Evolutionary conservation across 2,797 vertebrate genomes (phyloP).

Genomic region (Aphelocoma californica): DNA sequence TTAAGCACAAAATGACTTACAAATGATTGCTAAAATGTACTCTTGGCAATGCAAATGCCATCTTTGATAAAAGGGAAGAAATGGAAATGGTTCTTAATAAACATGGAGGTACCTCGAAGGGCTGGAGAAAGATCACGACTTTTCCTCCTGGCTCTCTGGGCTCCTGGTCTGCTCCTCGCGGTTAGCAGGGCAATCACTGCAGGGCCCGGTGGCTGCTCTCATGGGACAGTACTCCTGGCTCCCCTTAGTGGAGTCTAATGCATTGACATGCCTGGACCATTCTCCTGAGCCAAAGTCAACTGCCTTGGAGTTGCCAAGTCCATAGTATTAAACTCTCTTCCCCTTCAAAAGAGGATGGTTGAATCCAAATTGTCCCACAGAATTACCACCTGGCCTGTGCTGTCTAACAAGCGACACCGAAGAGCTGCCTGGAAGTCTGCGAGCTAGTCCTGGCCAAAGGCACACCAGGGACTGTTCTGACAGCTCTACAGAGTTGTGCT

Average conservation of each 20-base stretch:
- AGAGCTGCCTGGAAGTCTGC: background rate
- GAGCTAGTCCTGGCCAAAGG: rapidly evolving
- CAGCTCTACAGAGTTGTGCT: background rate
- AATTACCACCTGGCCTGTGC: background rate
- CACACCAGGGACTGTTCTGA: background rate
- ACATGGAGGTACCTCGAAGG: background rate
- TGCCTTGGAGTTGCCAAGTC: background rate
- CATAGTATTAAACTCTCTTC: background rate
- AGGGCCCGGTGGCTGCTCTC: background rate
- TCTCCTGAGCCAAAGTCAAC: background rate
- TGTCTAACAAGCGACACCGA: background rate
- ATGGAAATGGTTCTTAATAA: background rate
- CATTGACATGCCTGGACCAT: background rate
- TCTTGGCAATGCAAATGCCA: background rate
- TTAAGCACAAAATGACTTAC: background rate
- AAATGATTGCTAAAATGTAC: background rate
- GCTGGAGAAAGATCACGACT: background rate
- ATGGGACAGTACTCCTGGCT: background rate
- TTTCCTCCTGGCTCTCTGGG: background rate
- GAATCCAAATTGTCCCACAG: background rate
- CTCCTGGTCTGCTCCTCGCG: background rate
- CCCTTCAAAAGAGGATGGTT: background rate
- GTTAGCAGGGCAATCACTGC: background rate
- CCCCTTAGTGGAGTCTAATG: background rate
- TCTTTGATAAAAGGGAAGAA: background rate